Percentiles rank a stretch among this genome's conserved stretches.
These are phyloP conservation scores for Pachyuromys duprasi DNA, from an alignment of 2,797 vertebrate species.

Conservation along the genomic window DNA sequence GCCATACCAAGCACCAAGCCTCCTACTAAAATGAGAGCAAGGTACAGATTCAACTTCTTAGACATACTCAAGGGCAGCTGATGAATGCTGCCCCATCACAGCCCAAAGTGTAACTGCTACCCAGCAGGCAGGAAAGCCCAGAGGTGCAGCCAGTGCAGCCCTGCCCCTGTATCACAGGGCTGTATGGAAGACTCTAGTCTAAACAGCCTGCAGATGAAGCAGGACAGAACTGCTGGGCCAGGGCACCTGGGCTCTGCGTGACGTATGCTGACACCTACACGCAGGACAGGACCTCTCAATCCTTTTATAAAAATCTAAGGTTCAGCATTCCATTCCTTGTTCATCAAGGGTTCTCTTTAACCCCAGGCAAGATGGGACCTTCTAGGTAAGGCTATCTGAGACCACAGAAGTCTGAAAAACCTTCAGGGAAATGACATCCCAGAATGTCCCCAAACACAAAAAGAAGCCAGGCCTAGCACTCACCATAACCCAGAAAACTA, in stretches of 20 bases:
- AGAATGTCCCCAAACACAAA: neutral
- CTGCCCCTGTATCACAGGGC: neutral
- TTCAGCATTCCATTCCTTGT: too few species aligned
- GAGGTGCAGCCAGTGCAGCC: neutral
- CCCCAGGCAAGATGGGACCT: neutral
- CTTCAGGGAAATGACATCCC: neutral
- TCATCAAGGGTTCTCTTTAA: too few species aligned
- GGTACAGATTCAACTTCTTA: neutral
- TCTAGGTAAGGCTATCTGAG: neutral
- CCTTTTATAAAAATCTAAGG: neutral
- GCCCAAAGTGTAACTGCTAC: neutral
- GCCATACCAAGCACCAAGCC: neutral
- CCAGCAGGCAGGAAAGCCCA: neutral
- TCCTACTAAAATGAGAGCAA: neutral
- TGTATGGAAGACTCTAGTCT: neutral
- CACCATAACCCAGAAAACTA: neutral
- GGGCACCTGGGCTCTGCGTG: neutral
- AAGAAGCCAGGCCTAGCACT: neutral
- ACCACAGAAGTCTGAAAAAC: neutral
- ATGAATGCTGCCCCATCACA: neutral
- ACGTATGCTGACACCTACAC: neutral
- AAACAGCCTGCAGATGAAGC: neutral
- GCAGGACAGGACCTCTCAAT: neutral
- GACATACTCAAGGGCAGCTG: neutral
- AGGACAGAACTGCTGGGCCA: neutral